Evolutionary conservation across 2,797 vertebrate genomes (phyloP).

Genomic region (Chiroxiphia lanceolata): DNA sequence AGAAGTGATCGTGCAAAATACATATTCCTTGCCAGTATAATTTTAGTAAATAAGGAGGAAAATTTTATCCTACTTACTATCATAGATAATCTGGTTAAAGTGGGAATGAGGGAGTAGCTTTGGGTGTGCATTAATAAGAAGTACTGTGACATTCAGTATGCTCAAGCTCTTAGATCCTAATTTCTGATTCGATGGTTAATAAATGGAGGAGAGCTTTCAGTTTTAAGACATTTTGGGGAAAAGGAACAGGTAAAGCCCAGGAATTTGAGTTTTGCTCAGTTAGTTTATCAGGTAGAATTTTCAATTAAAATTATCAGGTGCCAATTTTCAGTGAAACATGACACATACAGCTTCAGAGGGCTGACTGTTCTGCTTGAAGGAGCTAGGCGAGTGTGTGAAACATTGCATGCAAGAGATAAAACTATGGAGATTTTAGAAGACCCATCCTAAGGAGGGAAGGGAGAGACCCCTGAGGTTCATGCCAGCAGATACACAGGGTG

Average conservation of each 20-base stretch:
- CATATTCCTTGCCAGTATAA: not conserved
- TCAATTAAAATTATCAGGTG: not conserved
- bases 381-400: not conserved
- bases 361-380: not conserved
- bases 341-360: not conserved
- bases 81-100: not conserved
- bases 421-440: not conserved
- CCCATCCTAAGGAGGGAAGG: not conserved
- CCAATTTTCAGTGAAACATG: not conserved
- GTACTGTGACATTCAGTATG: not conserved
- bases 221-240: not conserved
- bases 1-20: conserved; percentile 5
- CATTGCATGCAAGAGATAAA: not conserved
- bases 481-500: not conserved
- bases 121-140: not conserved
- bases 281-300: not conserved
- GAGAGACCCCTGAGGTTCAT: not conserved
- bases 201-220: not conserved
- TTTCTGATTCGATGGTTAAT: fast-evolving
- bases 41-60: conserved; percentile 21
- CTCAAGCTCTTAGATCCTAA: not conserved
- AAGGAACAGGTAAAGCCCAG: not conserved
- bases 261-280: not conserved
- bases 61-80: not conserved
- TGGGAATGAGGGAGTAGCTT: not conserved